Evolutionary conservation across 2,888 invertebrate genomes (phyloP), one percentile per base, ranked within the genome.

Genomic region (Gortyna flavago): DNA sequence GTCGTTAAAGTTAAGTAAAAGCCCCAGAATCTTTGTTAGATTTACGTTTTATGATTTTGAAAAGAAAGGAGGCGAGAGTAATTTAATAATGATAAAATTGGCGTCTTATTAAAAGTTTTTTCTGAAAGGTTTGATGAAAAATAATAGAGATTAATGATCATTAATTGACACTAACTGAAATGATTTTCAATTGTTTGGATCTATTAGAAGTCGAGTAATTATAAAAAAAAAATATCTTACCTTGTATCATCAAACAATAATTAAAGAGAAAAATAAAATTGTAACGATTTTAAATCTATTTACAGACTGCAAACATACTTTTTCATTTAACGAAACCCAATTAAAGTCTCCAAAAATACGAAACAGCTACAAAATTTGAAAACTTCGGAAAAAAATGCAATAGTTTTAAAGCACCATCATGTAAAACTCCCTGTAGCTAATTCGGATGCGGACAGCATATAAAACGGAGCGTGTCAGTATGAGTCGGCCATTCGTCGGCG

Each of bases 1-100:
- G 90, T 92, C 93, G 93, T 94, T 92, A 94, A 95, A 93, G 91
- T 93, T 92, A 93, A 93, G 92, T 92, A 93, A 94, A 93, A 89
- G 90, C 92, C 91, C 86, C 89, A 90, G 88, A 93, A 93, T 94
- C 93, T 94, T 92, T 91, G 92, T 93, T 93, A 93, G 93, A 93
- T 94, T 93, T 92, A 92, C 92, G 91, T 91, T 92, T 91, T 90
- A 91, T 90, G 89, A 88, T 90, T 80, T 75, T 54, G 79, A 87
- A 91, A 92, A 92, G 89, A 92, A 92, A 89, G 81, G 88, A 88
- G 91, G 85, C 86, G 85, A 89, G 89, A 90, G 90, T 91, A 91
- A 90, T 91, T 90, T 91, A 89, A 90, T 91, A 90, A 91, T 89
- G 87, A 89, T 72, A 88, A 90, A 91, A 88, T 86, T 86, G 89